These are phyloP conservation scores for Bursaphelenchus mucronatus DNA, from an alignment of 1,140 invertebrate species.

Conservation along the genomic window DNA sequence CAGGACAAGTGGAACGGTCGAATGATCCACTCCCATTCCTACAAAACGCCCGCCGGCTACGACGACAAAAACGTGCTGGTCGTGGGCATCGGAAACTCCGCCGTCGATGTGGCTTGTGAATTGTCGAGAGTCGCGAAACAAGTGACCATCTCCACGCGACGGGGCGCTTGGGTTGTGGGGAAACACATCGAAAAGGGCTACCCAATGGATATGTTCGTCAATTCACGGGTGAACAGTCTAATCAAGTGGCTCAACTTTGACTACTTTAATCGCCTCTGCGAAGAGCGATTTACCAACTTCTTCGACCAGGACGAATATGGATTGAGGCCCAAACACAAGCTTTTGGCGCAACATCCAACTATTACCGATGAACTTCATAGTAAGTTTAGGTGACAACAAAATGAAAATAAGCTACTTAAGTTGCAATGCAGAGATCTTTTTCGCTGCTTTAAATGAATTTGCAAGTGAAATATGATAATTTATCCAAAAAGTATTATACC, in stretches of 20 bases:
- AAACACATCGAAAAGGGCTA: slow-evolving; percentile 59
- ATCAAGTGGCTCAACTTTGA: slow-evolving; percentile 24
- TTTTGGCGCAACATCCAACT: slow-evolving; percentile 56
- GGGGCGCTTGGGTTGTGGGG: slow-evolving; percentile 64
- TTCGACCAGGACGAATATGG: slow-evolving; percentile 64
- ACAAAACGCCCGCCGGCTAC: slow-evolving; percentile 55
- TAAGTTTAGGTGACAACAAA: background rate
- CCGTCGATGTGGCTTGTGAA: slow-evolving; percentile 65
- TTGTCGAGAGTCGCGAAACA: slow-evolving; percentile 61
- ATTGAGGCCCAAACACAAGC: slow-evolving; percentile 62
- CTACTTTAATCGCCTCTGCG: slow-evolving; percentile 34
- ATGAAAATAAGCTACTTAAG: background rate
- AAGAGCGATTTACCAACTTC: slow-evolving; percentile 47
- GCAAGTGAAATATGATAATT: too few relatives aligned
- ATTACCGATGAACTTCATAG: slow-evolving; percentile 14
- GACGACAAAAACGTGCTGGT: slow-evolving; percentile 62
- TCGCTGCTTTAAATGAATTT: slow-evolving; percentile 64
- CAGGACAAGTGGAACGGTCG: slow-evolving; percentile 62
- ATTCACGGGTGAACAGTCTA: slow-evolving; percentile 6
- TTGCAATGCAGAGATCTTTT: slow-evolving; percentile 31
- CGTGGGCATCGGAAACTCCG: slow-evolving; percentile 66
- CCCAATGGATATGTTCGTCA: slow-evolving; percentile 55
- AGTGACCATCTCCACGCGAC: slow-evolving; percentile 64
- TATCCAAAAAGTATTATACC: too few relatives aligned
- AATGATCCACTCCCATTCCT: slow-evolving; percentile 63